Evolutionary conservation across 1,140 invertebrate species (phyloP), one percentile per base, ranked within the genome.

Genomic region (Drosophila ambigua): DNA sequence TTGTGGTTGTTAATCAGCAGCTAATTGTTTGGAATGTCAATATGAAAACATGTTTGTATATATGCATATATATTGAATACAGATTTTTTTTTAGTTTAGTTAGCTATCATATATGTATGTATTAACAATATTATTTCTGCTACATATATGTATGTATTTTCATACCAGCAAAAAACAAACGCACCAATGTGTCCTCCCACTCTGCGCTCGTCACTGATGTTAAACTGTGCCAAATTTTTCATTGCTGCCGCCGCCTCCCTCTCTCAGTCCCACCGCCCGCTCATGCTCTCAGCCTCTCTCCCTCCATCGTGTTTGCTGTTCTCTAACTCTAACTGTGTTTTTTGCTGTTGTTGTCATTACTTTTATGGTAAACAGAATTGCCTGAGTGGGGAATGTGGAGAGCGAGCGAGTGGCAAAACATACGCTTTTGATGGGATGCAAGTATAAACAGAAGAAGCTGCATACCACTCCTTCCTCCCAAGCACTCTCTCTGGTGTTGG

Each of bases 371-470:
- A 84, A 83, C 76, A 83, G 74, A 83, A 46, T 31, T 46, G 28
- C 7, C 2, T 0, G 31, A 31, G 31, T 6, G 39, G 45, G 54
- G 39, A 69, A 52, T 15, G 65, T 28, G 52, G 68, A 78, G 73
- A 0, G 87, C 74, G 66, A 78, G 73, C 5, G 87, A 74, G 87
- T 87, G 82, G 77, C 77, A 75, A 72, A 85, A 85, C 82, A 85
- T 75, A 85, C 71, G 78, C 60, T 79, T 46, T 49, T 57, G n/a
- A 15, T 31, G 45, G 31, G 26, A 16, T 69, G 53, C 53, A 71
- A 31, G 59, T 50, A 69, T 63, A 66, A 77, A 68, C 65, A 54
- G 26, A 51, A 77, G 68, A 23, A 59, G 16, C 13, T 57, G n/a
- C 65, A 35, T 20, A 1, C 35, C 35, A 39, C 35, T 13, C 4